These are phyloP conservation scores for Sinentomon sp. DNA, from an alignment of 2,888 invertebrate species.

Conservation along the genomic window DNA sequence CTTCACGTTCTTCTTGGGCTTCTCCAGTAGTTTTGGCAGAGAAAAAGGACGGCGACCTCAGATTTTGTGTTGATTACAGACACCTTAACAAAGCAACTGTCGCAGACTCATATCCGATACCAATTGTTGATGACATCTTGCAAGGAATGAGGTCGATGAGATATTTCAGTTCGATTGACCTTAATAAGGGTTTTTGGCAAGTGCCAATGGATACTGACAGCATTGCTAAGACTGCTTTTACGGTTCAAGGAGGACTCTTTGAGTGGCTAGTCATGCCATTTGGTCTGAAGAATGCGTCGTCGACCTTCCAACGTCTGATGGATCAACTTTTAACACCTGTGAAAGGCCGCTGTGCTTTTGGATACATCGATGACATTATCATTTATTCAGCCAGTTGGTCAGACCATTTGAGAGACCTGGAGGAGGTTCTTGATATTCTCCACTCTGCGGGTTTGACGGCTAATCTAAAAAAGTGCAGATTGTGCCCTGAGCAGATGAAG, in stretches of 20 bases:
- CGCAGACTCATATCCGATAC: conserved; percentile 2
- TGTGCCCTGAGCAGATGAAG: conserved; percentile 15
- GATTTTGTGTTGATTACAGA: conserved; percentile 5
- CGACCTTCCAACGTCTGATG: conserved; percentile 5
- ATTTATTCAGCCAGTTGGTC: conserved; percentile 14
- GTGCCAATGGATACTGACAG: too few species aligned
- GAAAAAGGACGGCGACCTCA: conserved; percentile 6
- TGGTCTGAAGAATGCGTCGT: conserved; percentile 1
- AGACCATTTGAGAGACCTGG: conserved; percentile 15
- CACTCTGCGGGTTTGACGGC: conserved; percentile 15
- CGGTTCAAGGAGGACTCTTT: neutral
- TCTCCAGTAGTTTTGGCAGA: conserved; percentile 3
- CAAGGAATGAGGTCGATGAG: too few species aligned
- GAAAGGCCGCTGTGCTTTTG: too few species aligned
- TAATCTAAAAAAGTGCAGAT: conserved; percentile 17
- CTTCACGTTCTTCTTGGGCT: conserved; percentile 1
- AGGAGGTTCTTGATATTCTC: conserved; percentile 12
- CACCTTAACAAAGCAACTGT: neutral
- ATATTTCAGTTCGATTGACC: too few species aligned
- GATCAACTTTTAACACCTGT: too few species aligned
- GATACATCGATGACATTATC: too few species aligned
- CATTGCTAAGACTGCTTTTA: conserved; percentile 6
- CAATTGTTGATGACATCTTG: too few species aligned
- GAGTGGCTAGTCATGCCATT: conserved; percentile 4
- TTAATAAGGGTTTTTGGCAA: too few species aligned